Base-by-base conservation (phyloP, 2,888 invertebrate species). In the Palloptera scutellata region DNA sequence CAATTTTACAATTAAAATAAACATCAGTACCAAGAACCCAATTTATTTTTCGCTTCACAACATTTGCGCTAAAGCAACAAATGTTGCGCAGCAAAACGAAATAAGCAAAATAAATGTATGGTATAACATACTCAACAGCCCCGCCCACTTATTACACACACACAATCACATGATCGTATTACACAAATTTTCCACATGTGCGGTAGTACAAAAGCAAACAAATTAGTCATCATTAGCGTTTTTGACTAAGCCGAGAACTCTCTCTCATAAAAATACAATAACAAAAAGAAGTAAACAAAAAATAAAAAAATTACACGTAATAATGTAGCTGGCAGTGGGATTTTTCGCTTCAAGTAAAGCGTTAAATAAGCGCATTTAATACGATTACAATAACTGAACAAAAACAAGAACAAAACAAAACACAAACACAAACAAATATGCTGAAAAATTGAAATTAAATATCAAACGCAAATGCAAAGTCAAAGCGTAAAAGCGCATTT, bases 141-240 rank as follows among this genome's bases (percentile, higher is more conserved):
- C 20, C 58, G 48, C 51, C 43, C 53, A 61, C 12, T 52, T 61
- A 54, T 63, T 63, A 13, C 54, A 59, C 42, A 64, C 52, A 45
- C 15, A 48, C 40, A n/a, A 30, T 53, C 43, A n/a, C 15, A 45
- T 15, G 53, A 51, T 11, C 57, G 41, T n/a, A 41, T 40, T 20
- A 17, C 15, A 40, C n/a, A 11, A 15, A 61, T 41, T 8, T 41
- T 15, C 40, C 19, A 30, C 19, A 65, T 41, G 11, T 43, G 48
- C 20, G 61, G 48, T 45, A 59, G 48, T 45, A 59, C 65, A 51
- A 78, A 76, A 73, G 74, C 77, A 77, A 81, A 81, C 79, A 81
- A 81, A 81, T 81, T 81, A 81, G 81, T 80, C 80, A 81, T 81
- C 81, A 81, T 81, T 81, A 81, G 81, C 81, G 78, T 79, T 75